Evolutionary conservation across 2,888 invertebrate species (phyloP).

Genomic region (Pedicia rivosa): DNA sequence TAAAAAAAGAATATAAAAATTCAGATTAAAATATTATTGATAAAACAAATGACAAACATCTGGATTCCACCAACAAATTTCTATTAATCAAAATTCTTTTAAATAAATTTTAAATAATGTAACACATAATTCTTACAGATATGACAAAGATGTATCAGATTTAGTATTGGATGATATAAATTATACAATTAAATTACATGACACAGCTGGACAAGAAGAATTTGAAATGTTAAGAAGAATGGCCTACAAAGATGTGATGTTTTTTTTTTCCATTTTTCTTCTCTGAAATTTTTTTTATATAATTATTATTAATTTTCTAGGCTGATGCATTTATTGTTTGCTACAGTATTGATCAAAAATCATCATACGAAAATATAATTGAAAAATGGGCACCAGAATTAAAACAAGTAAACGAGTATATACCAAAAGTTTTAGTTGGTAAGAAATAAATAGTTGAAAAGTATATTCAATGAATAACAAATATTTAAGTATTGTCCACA

Average conservation of each 20-base stretch:
- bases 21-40: too few species aligned
- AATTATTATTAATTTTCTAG: background rate
- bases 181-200: slow-evolving; percentile 7
- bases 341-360: slow-evolving; percentile 6
- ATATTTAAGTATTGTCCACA: too few species aligned
- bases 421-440: slow-evolving; percentile 7
- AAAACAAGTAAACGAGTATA: background rate
- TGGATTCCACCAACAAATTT: too few species aligned
- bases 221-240: slow-evolving; percentile 7
- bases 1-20: background rate
- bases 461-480: too few species aligned
- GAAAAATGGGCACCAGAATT: slow-evolving; percentile 8
- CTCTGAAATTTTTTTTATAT: background rate
- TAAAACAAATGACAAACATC: too few species aligned
- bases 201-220: slow-evolving; percentile 9
- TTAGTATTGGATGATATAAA: slow-evolving; percentile 3
- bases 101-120: too few species aligned
- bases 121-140: slow-evolving; percentile 6
- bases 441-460: too few species aligned
- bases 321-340: slow-evolving; percentile 9
- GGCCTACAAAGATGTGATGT: slow-evolving; percentile 5
- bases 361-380: slow-evolving; percentile 7
- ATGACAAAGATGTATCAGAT: slow-evolving; percentile 8
- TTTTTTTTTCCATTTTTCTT: too few species aligned
- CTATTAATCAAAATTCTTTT: too few species aligned